Base-by-base conservation (phyloP, 2,888 invertebrate species). In the Leptura quadrifasciata region DNA sequence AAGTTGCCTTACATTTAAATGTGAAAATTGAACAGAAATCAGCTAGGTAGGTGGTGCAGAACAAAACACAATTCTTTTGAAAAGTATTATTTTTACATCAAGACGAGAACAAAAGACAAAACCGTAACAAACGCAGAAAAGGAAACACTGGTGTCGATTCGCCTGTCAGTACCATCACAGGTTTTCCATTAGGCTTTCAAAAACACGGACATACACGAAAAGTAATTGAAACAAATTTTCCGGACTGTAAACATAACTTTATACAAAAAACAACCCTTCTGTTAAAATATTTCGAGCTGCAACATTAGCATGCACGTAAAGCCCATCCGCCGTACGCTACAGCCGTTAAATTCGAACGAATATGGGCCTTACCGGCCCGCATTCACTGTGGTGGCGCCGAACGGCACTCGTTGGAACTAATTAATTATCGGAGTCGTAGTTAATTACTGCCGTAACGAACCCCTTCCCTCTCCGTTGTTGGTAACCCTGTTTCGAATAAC, bases 391-490 rank as follows among this genome's bases (percentile, higher is more conserved):
- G 85, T 84, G 86, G 82, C 86, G 84, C 85, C 86, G 85, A 87
- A 84, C 88, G 86, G 87, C 84, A 86, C 86, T 87, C 85, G 86
- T 87, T 88, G 87, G 87, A 88, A 88, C 88, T 88, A 88, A 88
- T 88, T 88, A 88, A 88, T 88, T 88, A 88, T 88, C 87, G 87
- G 75, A 88, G 88, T 87, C 87, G 86, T 84, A 88, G 88, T 88
- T 88, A 88, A 88, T 88, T 88, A 88, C 88, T 85, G 84, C 83
- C 87, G 86, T 87, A 86, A 87, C 87, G 84, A 86, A 86, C 84
- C 85, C 87, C 85, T 80, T 84, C 82, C 84, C 76, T 76, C 65
- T 71, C 77, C 76, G 82, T 82, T 79, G 84, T 81, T 83, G 82
- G 82, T 83, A 83, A 84, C 83, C 82, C 83, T 83, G 84, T 83